Conservation (phyloP, 2,113 vertebrate species). For the Pao palembangensis region DNA sequence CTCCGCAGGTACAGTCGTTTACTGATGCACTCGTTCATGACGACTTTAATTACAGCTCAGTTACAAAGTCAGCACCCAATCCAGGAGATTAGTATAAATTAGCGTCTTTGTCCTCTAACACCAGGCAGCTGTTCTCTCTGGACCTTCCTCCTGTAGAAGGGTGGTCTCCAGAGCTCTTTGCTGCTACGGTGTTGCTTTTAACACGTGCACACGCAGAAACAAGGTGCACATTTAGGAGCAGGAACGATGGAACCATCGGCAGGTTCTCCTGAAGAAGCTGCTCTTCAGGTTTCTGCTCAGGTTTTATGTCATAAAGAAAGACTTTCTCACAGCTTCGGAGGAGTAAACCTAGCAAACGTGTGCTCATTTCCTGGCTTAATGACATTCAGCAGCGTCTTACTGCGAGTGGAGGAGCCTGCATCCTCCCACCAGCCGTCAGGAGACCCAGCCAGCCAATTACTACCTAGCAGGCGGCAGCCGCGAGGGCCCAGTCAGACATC, state of each 20-base stretch:
- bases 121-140: no score
- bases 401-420: conserved; percentile 56
- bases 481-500: conserved; percentile 43
- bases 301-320: conserved; percentile 1
- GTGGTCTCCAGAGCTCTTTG: no score
- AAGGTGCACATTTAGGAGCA: not conserved
- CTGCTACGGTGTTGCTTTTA: no score
- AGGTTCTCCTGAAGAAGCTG: no score
- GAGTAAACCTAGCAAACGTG: conserved; percentile 24
- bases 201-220: not conserved
- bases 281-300: not conserved
- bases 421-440: conserved; percentile 63
- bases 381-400: conserved; percentile 21
- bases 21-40: no score
- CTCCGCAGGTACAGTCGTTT: no score
- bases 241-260: no score
- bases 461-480: conserved; percentile 39
- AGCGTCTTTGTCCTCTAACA: no score
- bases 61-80: no score
- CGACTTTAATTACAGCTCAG: no score
- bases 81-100: no score
- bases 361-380: conserved; percentile 26
- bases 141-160: no score
- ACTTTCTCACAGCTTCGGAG: conserved; percentile 1
- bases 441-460: conserved; percentile 65